Conservation (phyloP, 2,888 invertebrate genomes). For the Zaprionus bogoriensis region DNA sequence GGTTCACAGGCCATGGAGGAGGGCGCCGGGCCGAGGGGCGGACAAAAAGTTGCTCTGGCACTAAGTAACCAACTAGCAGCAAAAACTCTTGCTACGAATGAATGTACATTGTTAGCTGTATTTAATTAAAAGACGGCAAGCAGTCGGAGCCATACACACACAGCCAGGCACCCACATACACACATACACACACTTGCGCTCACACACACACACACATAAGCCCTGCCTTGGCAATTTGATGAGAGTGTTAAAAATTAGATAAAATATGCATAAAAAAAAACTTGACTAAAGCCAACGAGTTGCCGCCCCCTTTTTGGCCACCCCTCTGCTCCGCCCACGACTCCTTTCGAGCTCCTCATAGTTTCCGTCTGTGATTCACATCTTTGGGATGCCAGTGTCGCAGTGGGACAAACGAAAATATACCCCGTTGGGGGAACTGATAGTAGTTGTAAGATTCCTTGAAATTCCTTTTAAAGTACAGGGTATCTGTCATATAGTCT, state of each 20-base stretch:
- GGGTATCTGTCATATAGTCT: too few species aligned
- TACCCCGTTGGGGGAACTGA: background rate
- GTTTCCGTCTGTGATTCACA: slow-evolving; percentile 6
- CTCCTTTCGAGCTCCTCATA: background rate
- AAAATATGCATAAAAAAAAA: slow-evolving; percentile 51
- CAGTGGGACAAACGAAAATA: background rate
- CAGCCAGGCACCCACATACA: background rate
- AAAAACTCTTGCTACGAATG: slow-evolving; percentile 61
- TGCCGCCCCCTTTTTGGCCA: background rate
- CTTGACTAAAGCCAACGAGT: slow-evolving; percentile 16
- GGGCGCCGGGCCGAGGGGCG: background rate
- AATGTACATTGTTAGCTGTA: slow-evolving; percentile 67
- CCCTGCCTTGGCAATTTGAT: slow-evolving; percentile 45
- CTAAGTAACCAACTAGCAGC: slow-evolving; percentile 64
- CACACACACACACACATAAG: background rate
- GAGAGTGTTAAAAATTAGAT: slow-evolving; percentile 49
- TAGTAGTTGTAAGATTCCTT: too few species aligned
- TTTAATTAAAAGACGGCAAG: slow-evolving; percentile 57
- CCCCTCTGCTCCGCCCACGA: background rate
- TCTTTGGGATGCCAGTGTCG: background rate
- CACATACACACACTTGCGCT: background rate
- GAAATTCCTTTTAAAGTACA: too few species aligned
- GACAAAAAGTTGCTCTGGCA: slow-evolving; percentile 19
- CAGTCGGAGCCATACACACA: slow-evolving; percentile 8
- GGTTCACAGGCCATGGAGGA: background rate